phyloP scores from a whole-genome alignment of 2,888 invertebrate species.

The Dione juno region DNA sequence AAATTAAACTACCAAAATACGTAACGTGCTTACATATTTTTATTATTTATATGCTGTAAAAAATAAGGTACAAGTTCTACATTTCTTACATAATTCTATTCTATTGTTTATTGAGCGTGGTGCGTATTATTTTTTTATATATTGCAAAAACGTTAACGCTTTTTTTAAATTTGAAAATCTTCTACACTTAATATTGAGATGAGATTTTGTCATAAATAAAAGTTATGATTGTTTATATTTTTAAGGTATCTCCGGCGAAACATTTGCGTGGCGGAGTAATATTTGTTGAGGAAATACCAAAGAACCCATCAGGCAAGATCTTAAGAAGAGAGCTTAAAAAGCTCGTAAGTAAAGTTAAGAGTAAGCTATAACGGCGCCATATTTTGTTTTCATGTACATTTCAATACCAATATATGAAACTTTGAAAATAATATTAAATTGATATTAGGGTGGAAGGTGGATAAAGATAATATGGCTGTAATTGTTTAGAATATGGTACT shows the following conservation, averaged over 20 bases:
- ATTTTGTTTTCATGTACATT: slow-evolving; percentile 20
- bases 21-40: no score
- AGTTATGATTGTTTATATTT: no score
- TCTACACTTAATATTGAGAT: no score
- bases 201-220: no score
- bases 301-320: slow-evolving; percentile 91
- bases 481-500: neutral
- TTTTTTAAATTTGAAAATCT: neutral
- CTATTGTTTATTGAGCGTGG: no score
- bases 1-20: no score
- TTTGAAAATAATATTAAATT: slow-evolving; percentile 1
- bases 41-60: no score
- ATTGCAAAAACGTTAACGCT: no score
- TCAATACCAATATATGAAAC: slow-evolving; percentile 14
- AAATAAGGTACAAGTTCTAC: no score
- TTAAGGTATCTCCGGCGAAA: slow-evolving; percentile 88
- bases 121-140: no score
- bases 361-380: slow-evolving; percentile 63
- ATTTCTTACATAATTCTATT: no score
- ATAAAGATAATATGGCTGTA: neutral
- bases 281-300: slow-evolving; percentile 89
- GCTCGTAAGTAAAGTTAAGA: slow-evolving; percentile 61
- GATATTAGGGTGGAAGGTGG: neutral
- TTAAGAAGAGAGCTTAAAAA: slow-evolving; percentile 85
- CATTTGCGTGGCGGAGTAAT: slow-evolving; percentile 88